Base-by-base conservation (phyloP, 35 echinoderm and acorn worm genomes). In the Apostichopus parvimensis region DNA sequence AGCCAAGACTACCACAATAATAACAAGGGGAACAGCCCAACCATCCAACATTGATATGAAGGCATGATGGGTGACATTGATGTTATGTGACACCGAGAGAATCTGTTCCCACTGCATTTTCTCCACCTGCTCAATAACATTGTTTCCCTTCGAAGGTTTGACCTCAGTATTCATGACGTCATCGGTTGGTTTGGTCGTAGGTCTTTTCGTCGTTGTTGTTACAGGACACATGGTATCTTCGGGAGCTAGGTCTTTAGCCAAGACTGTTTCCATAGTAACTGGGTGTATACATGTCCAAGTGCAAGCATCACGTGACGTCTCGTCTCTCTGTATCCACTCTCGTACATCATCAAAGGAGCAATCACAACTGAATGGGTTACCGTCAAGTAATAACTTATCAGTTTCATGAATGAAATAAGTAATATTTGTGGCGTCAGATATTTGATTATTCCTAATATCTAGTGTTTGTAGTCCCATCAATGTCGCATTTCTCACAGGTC, bases 401-500 rank as follows among this genome's bases (percentile, higher is more conserved):
- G 64, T 88, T n/a, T 0, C 24, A 0, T 71, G 6, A 5, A 88
- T 70, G 45, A 64, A 88, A n/a, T 88, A 24, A 17, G 86, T 71
- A 6, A 88, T 71, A 20, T 88, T 73, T 7, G 86, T 64, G 34
- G 86, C 86, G 24, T 88, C 86, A 11, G 60, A 15, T 9, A 88
- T 66, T 23, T 88, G 53, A n/a, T 88, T 88, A 53, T 88, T 34
- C 15, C 86, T 57, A 10, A 88, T 52, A 45, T 88, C 86, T 11
- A 88, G 56, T 52, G 86, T 88, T 25, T 88, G 65, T 15, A 71
- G 61, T 14, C 23, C 20, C 56, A n/a, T 54, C 28, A 52, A 73
- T 0, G 56, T 1, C 15, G 2, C 18, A 53, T 9, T 72, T 2
- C 5, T n/a, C 9, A 0, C 5, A 18, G 60, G 60, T 8, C 53